Evolutionary conservation across 2,888 invertebrate genomes (phyloP).

Genomic region (Sinodicranocentrus sp.): DNA sequence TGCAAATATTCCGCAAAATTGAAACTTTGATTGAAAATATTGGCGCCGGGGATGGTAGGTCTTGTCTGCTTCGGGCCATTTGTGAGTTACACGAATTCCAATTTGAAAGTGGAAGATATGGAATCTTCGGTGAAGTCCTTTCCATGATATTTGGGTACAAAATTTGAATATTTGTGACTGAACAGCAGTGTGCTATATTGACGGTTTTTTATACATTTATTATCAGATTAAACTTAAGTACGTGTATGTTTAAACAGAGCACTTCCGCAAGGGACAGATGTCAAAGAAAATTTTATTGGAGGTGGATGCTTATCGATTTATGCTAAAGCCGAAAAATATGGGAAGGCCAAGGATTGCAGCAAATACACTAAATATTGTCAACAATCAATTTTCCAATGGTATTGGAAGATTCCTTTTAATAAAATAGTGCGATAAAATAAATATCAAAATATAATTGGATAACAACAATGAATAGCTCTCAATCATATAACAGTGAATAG

Average conservation of each 20-base stretch:
- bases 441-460: background rate
- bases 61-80: conserved; percentile 54
- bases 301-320: conserved; percentile 26
- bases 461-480: background rate
- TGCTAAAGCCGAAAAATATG: conserved; percentile 24
- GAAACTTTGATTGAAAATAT: conserved; percentile 33
- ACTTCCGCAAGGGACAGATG: background rate
- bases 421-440: background rate
- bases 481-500: conserved; percentile 33
- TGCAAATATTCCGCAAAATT: conserved; percentile 34
- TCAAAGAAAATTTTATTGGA: background rate
- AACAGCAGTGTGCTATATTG: background rate
- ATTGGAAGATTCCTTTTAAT: conserved; percentile 34
- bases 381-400: conserved; percentile 43
- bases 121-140: conserved; percentile 42
- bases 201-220: background rate
- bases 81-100: conserved; percentile 54
- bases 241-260: background rate
- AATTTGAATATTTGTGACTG: too few relatives aligned
- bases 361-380: conserved; percentile 24
- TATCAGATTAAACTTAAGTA: background rate
- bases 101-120: conserved; percentile 40
- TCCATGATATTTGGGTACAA: conserved; percentile 37
- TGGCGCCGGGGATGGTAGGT: conserved; percentile 36
- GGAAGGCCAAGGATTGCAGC: conserved; percentile 33